Conservation (phyloP, 2,888 invertebrate genomes). For the Trachelus troglodyta region DNA sequence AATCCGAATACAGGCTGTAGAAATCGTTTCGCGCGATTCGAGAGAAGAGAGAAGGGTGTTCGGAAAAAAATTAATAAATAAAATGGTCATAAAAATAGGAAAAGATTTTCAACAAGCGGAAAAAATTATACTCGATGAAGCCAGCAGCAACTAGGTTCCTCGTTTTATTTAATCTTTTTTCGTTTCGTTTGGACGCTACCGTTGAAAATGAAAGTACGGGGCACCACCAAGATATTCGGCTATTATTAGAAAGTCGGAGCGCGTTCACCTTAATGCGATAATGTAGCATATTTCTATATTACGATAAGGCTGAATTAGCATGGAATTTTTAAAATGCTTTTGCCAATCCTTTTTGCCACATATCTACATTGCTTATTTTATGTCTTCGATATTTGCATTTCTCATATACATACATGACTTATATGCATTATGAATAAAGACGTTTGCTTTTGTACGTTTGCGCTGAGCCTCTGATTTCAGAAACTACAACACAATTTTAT, state of each 20-base stretch:
- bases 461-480: too few species aligned
- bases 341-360: neutral
- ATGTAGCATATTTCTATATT: neutral
- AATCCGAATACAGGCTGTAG: neutral
- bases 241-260: slow-evolving; percentile 20
- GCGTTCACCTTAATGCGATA: neutral
- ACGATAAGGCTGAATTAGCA: neutral
- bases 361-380: neutral
- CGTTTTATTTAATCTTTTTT: neutral
- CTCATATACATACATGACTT: neutral
- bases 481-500: too few species aligned
- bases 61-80: neutral
- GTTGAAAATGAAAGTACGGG: slow-evolving; percentile 14
- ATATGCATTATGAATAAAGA: too few species aligned
- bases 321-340: neutral
- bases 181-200: neutral
- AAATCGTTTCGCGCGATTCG: neutral
- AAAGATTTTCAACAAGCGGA: neutral
- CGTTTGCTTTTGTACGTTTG: too few species aligned
- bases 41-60: neutral
- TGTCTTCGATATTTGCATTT: neutral
- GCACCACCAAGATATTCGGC: slow-evolving; percentile 18
- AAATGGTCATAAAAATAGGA: neutral
- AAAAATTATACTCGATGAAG: neutral
- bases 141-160: neutral